Conservation (phyloP, 2,888 invertebrate genomes). For the Luperina testacea region DNA sequence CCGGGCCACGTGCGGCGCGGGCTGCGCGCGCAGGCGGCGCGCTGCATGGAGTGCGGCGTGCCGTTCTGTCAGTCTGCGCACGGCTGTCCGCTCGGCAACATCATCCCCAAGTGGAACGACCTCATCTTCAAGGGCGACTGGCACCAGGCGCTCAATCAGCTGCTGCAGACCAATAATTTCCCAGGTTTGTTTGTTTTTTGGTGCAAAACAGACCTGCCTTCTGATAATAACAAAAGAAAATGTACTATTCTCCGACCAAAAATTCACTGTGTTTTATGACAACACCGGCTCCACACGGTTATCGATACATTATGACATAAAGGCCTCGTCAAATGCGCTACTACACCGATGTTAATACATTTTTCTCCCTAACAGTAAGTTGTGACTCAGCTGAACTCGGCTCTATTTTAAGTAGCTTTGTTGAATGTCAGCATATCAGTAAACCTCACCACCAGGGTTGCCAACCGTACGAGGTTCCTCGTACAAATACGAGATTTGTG, state of each 20-base stretch:
- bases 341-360: neutral
- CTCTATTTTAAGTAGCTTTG: neutral
- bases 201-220: neutral
- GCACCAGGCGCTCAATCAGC: conserved; percentile 97
- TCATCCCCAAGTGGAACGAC: conserved; percentile 99
- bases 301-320: neutral
- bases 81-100: conserved; percentile 99
- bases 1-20: conserved; percentile 96
- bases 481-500: too few species aligned
- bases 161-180: conserved; percentile 99
- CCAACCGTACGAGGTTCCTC: too few species aligned
- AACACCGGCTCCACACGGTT: neutral
- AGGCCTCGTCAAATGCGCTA: neutral
- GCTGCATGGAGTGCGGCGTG: conserved; percentile 99
- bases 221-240: neutral
- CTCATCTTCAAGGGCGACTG: conserved; percentile 98
- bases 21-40: conserved; percentile 96
- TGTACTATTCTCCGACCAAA: neutral
- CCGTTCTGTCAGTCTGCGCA: conserved; percentile 95
- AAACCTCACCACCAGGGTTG: neutral
- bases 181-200: conserved; percentile 24
- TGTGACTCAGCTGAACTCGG: neutral
- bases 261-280: too few species aligned
- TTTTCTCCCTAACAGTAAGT: neutral
- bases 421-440: neutral